Conservation (phyloP, 2,113 vertebrate genomes). For the Axis porcinus region DNA sequence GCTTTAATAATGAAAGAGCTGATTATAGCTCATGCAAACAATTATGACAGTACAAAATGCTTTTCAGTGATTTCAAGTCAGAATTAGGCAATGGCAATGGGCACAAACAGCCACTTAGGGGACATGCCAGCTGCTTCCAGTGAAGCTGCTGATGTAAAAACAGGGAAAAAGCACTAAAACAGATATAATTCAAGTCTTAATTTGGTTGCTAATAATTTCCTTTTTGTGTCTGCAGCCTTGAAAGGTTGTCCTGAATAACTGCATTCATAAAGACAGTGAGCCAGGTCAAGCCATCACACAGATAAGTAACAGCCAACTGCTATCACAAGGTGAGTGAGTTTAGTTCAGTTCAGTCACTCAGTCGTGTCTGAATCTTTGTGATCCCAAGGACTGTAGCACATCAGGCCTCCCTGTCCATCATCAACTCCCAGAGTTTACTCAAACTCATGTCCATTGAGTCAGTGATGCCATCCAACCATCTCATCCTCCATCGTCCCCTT, state of each 20-base stretch:
- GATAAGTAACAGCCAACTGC: neutral
- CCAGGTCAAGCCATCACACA: neutral
- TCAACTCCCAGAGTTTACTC: neutral
- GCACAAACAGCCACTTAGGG: conserved; percentile 47
- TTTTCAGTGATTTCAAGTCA: conserved; percentile 55
- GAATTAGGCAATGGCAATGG: conserved; percentile 51
- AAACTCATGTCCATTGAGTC: neutral
- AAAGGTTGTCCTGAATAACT: conserved; percentile 5
- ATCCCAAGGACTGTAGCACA: neutral
- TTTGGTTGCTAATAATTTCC: conserved; percentile 54
- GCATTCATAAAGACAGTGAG: neutral
- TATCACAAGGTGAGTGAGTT: neutral
- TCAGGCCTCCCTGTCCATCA: neutral
- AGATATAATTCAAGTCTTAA: conserved; percentile 37
- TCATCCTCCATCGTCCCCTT: neutral
- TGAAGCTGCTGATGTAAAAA: conserved; percentile 50
- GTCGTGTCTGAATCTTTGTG: rapidly evolving
- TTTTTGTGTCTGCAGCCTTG: conserved; percentile 16
- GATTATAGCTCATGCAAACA: conserved; percentile 37
- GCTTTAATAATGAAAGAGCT: conserved; percentile 61
- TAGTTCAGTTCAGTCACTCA: neutral
- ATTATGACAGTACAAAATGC: conserved; percentile 50
- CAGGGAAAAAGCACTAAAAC: conserved; percentile 30
- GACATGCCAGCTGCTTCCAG: conserved; percentile 57
- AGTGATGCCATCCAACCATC: neutral